Evolutionary conservation across 1,140 invertebrate species (phyloP).

Genomic region (Rhagoletis zephyria): DNA sequence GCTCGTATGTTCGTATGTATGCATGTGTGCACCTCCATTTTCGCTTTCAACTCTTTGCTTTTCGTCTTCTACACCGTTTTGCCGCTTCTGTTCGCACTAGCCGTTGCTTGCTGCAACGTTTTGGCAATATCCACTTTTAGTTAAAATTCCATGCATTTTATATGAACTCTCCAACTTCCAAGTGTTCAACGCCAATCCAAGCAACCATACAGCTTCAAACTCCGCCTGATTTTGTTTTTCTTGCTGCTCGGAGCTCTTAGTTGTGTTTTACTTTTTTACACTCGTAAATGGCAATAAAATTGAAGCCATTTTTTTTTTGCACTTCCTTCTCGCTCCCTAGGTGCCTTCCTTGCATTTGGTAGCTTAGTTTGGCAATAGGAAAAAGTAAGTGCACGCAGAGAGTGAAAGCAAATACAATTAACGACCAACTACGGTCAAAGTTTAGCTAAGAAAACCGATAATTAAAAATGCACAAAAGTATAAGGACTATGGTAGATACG

Average conservation of each 20-base stretch:
- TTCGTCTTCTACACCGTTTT: neutral
- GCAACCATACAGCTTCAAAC: conserved; percentile 11
- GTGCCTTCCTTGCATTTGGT: neutral
- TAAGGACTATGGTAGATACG: neutral
- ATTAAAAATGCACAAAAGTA: conserved; percentile 51
- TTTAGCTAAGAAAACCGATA: conserved; percentile 39
- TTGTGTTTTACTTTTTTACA: conserved; percentile 39
- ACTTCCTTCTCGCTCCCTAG: neutral
- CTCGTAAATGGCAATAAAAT: conserved; percentile 46
- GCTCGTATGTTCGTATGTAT: neutral
- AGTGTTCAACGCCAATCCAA: conserved; percentile 41
- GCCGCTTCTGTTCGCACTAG: neutral
- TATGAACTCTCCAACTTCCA: conserved; percentile 49
- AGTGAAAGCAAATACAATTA: conserved; percentile 50
- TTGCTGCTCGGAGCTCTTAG: conserved; percentile 9
- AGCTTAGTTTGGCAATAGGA: neutral
- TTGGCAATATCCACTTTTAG: conserved; percentile 45
- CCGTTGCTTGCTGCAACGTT: conserved; percentile 9
- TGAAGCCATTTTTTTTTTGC: conserved; percentile 14
- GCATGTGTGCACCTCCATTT: neutral
- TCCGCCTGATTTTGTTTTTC: conserved; percentile 3
- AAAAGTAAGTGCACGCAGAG: conserved; percentile 6
- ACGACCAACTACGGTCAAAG: conserved; percentile 42
- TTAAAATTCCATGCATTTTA: conserved; percentile 52
- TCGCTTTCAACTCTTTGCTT: conserved; percentile 19